Percentiles rank a stretch among this genome's conserved stretches.
phyloP scores from a whole-genome alignment of 2,888 invertebrate species.

The Eupithecia vulgata region DNA sequence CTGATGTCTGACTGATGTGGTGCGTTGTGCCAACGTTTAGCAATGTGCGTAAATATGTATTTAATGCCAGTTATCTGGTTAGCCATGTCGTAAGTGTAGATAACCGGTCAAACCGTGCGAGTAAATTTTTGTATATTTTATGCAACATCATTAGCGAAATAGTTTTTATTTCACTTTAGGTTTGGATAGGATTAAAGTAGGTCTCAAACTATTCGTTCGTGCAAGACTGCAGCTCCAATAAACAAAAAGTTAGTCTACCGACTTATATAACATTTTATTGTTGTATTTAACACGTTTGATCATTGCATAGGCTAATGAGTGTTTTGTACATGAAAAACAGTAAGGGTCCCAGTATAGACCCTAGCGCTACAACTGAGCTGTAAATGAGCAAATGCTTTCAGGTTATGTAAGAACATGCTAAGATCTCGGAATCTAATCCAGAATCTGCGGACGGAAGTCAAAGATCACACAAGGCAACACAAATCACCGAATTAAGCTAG shows the following conservation, averaged over 20 bases:
- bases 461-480: slow-evolving; percentile 19
- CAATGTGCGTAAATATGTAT: slow-evolving; percentile 34
- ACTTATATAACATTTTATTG: not conserved
- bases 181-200: slow-evolving; percentile 1
- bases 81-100: slow-evolving; percentile 34
- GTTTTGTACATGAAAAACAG: not conserved
- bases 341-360: not conserved
- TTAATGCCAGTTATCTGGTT: slow-evolving; percentile 40
- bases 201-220: slow-evolving; percentile 1
- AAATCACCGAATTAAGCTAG: slow-evolving; percentile 8
- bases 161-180: slow-evolving; percentile 3
- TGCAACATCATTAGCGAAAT: slow-evolving; percentile 15
- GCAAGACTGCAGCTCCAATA: not conserved
- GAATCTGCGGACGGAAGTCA: slow-evolving; percentile 8
- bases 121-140: slow-evolving; percentile 29
- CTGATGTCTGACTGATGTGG: slow-evolving; percentile 28
- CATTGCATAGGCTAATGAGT: not conserved
- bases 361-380: not conserved
- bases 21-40: slow-evolving; percentile 29
- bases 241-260: not conserved
- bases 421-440: not conserved
- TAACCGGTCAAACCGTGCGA: slow-evolving; percentile 28
- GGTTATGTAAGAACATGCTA: not conserved
- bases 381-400: not conserved
- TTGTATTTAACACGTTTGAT: not conserved